A percentile compares a stretch with the other conserved stretches of the same genome.
Evolutionary conservation across 2,113 vertebrate species (phyloP).

Genomic region (Promerops cafer): DNA sequence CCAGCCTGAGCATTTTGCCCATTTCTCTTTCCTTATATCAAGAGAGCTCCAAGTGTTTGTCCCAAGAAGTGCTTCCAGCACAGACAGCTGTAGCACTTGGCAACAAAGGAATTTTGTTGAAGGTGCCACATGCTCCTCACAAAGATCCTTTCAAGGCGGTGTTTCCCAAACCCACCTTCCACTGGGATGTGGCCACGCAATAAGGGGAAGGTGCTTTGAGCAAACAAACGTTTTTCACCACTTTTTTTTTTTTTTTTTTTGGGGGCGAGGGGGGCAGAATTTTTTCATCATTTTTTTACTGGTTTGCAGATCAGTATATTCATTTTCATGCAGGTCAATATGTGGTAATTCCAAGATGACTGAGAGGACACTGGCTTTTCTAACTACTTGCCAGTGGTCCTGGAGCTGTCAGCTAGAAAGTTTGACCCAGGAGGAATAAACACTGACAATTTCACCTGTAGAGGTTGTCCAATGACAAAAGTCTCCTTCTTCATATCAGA

Average conservation of each 20-base stretch:
- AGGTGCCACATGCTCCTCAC: not conserved
- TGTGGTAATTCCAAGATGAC: not conserved
- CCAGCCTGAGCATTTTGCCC: not conserved
- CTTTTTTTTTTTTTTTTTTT: not conserved
- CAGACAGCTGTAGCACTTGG: rapidly evolving
- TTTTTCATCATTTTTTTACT: not conserved
- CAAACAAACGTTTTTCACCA: not conserved
- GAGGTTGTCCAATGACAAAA: not conserved
- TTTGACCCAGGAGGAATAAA: not conserved
- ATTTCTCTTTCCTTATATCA: not conserved
- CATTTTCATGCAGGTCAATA: not conserved
- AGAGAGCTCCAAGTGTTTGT: not conserved
- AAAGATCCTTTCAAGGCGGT: not conserved
- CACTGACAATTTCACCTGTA: not conserved
- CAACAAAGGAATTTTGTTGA: not conserved
- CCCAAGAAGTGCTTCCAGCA: not conserved
- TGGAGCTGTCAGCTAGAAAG: not conserved
- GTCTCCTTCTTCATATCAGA: not conserved
- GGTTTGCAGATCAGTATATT: not conserved
- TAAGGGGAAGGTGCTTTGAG: not conserved
- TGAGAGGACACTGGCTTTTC: not conserved
- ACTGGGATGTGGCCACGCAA: not conserved
- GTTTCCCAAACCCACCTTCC: not conserved
- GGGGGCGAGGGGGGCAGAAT: rapidly evolving
- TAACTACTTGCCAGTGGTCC: not conserved